Base-by-base conservation (phyloP, 1,140 invertebrate genomes). In the Brachionus asplanchnoidis region DNA sequence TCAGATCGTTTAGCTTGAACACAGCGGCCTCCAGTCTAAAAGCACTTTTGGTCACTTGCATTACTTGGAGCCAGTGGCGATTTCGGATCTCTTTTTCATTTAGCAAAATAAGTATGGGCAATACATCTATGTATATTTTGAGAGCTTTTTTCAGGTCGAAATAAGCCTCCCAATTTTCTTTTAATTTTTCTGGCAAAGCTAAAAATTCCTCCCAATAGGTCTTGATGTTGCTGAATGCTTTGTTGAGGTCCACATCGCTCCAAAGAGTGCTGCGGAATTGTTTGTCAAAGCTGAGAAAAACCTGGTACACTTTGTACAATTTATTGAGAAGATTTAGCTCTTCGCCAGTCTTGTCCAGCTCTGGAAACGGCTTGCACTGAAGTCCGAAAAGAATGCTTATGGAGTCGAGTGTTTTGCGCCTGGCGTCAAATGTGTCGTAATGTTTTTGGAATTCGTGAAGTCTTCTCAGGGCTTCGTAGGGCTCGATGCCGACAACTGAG, bases 301-400 rank as follows among this genome's bases (percentile, higher is more conserved):
- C 89, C 85, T 89, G 88, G 87, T 89, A 90, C 44, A 90, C 85
- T 79, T 87, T 88, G 86, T 90, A 90, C 70, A 90, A 86, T 86
- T 89, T 88, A 85, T 88, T 88, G 11, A 90, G 85, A 79, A 90
- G 82, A 85, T 88, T 87, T 40, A 90, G 85, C 85, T 90, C 89
- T 86, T 89, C 89, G 83, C 88, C 89, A 14, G 89, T 90, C 84
- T 87, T 89, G 84, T 90, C 89, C 17, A 90, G 86, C 84, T 90
- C 89, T 68, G 87, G 87, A 85, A 90, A 90, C 12, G 88, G 88
- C 86, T 89, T 89, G 85, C 88, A 89, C 20, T 86, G 73, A 85
- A 90, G 88, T 53, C 89, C 88, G 86, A 90, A 90, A 7, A 90
- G 86, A 85, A 89, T 89, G n/a, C 88, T 89, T 1, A 90, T 88